Evolutionary conservation across 2,888 invertebrate species (phyloP).

Genomic region (Silvanus unidentatus): DNA sequence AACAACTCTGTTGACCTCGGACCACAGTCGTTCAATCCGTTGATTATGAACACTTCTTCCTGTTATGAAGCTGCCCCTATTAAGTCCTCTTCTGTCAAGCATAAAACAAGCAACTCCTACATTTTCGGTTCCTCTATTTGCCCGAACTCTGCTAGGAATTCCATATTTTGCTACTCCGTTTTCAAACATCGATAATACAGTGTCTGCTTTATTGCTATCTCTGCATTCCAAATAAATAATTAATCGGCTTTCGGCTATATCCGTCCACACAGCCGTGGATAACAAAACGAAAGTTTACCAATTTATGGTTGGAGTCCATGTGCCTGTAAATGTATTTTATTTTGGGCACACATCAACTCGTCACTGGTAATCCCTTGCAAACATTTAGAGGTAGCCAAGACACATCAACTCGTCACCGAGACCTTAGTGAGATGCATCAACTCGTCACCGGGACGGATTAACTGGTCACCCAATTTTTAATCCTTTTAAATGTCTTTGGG

Average conservation of each 20-base stretch:
- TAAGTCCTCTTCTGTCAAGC: slow-evolving; percentile 9
- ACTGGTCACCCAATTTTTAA: no score
- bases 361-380: background rate
- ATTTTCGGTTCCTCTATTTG: slow-evolving; percentile 15
- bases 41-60: slow-evolving; percentile 17
- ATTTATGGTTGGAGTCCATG: slow-evolving; percentile 16
- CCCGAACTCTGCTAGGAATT: slow-evolving; percentile 14
- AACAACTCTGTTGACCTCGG: slow-evolving; percentile 15
- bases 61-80: slow-evolving; percentile 16
- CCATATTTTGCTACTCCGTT: slow-evolving; percentile 12
- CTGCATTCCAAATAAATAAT: slow-evolving; percentile 15
- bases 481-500: no score
- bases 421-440: no score
- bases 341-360: background rate
- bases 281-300: slow-evolving; percentile 11
- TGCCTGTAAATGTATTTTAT: slow-evolving; percentile 19
- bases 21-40: slow-evolving; percentile 14
- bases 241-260: slow-evolving; percentile 12
- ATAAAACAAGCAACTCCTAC: slow-evolving; percentile 15
- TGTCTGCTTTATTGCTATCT: slow-evolving; percentile 12
- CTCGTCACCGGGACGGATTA: no score
- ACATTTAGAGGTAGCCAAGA: no score
- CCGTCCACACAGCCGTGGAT: slow-evolving; percentile 17
- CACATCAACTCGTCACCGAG: no score
- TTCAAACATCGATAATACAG: slow-evolving; percentile 12